These are phyloP conservation scores for Mobula hypostoma DNA, from an alignment of 2,113 vertebrate species.

Conservation along the genomic window DNA sequence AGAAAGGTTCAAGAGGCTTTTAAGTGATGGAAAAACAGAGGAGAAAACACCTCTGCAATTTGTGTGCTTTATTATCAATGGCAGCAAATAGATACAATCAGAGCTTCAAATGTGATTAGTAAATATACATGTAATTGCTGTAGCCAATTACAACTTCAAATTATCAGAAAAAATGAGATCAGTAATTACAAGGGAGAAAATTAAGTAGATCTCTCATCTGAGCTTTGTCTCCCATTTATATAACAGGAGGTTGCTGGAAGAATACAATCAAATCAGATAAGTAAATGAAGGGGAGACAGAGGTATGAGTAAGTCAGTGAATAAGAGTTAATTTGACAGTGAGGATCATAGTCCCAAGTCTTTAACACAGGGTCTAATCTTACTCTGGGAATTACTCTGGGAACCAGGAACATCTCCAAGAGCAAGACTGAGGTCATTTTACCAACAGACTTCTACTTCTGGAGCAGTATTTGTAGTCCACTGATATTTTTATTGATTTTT, in stretches of 20 bases:
- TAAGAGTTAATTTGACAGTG: neutral
- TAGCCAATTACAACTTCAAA: conserved; percentile 61
- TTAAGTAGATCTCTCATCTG: conserved; percentile 96
- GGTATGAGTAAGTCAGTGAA: conserved; percentile 41
- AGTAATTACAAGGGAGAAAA: conserved; percentile 98
- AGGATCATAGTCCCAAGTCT: neutral
- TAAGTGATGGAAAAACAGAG: conserved; percentile 72
- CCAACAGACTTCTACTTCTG: neutral
- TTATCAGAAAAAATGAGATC: conserved; percentile 99
- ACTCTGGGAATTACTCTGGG: neutral
- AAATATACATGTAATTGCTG: conserved; percentile 99
- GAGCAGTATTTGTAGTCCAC: neutral
- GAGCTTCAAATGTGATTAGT: conserved; percentile 75
- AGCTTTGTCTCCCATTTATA: conserved; percentile 74
- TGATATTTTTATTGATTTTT: neutral
- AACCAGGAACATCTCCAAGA: neutral
- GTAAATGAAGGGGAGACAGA: conserved; percentile 51
- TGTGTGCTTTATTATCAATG: conserved; percentile 70
- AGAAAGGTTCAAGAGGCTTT: conserved; percentile 66
- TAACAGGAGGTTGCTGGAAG: conserved; percentile 62
- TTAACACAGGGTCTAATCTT: neutral
- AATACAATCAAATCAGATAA: conserved; percentile 63
- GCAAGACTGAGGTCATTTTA: neutral
- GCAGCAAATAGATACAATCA: conserved; percentile 63
- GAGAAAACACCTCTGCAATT: conserved; percentile 82